Base-by-base conservation (phyloP, 2,113 vertebrate species). In the Scomber scombrus region DNA sequence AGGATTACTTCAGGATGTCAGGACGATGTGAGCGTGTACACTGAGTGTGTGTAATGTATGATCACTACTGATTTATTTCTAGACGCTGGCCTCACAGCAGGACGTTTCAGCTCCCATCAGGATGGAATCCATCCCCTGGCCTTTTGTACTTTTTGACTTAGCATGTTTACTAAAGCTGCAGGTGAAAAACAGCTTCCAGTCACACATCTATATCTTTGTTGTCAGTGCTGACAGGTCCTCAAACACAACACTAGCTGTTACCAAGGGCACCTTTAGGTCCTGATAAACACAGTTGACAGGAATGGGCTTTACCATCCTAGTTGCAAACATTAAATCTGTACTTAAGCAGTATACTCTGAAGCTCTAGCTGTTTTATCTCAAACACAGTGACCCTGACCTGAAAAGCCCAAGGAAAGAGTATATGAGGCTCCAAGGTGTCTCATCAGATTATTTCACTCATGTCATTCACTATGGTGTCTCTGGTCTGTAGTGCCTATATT, bases 231-330 rank as follows among this genome's bases (percentile, higher is more conserved):
- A 50, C 12, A 9, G n/a, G 15, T 34, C 23, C 11, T 73, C 13
- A 45, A 77, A 62, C 65, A 66, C 68, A 85, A 55, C 23, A n/a
- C 45, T 40, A 21, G 13, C 71, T 61, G 68, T 88, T 74, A 83
- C 50, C 52, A 71, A 58, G 58, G 57, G 51, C 65, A 49, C 65
- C 31, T 63, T 74, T 75, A 23, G 19, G 31, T 63, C 60, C 64
- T 43, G 46, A 71, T 71, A 57, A 80, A 62, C 71, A 57, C 14
- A 75, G 43, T 51, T 67, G 51, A 80, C 57, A 78, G 34, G 31
- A 75, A 49, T 74, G 46, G 52, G 72, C 77, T 57, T 65, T 16
- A 61, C 29, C 29, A 76, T 90, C 49, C n/a, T 50, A 55, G 66
- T 71, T 80, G 69, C 64, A 80, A 82, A 83, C n/a, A 56, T 68